Conservation (phyloP, 2,888 invertebrate genomes). For the Zelleria hepariella region DNA sequence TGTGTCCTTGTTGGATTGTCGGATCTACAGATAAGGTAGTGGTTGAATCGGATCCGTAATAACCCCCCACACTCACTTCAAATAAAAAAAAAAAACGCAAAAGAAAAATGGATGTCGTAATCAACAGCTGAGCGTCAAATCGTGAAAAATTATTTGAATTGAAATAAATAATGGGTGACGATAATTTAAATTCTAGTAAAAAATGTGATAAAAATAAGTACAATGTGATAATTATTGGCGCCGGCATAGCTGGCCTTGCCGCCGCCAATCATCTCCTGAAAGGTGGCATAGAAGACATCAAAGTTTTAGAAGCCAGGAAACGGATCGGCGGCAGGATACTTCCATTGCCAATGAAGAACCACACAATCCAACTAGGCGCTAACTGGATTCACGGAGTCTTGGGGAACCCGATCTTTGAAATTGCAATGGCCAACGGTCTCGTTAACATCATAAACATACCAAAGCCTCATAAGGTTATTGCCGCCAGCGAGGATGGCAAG, state of each 20-base stretch:
- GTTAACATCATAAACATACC: constrained; percentile 89
- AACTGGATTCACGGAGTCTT: constrained; percentile 95
- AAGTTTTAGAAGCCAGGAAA: constrained; percentile 84
- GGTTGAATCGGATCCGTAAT: too few relatives aligned
- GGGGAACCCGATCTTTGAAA: constrained; percentile 90
- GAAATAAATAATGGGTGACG: constrained; percentile 60
- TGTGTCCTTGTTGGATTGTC: too few relatives aligned
- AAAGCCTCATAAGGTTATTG: constrained; percentile 90
- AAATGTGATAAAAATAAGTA: constrained; percentile 66
- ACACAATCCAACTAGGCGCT: constrained; percentile 88
- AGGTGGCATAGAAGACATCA: constrained; percentile 84
- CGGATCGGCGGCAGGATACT: constrained; percentile 87
- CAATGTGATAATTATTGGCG: constrained; percentile 87
- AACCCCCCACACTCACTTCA: not conserved
- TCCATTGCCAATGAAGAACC: constrained; percentile 76
- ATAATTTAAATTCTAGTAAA: constrained; percentile 64
- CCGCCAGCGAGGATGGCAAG: constrained; percentile 89
- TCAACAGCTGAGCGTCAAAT: constrained; percentile 53
- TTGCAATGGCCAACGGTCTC: constrained; percentile 86
- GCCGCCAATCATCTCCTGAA: constrained; percentile 87
- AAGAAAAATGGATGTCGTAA: constrained; percentile 13
- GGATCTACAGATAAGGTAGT: too few relatives aligned
- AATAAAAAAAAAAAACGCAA: not conserved
- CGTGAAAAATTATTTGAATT: constrained; percentile 20
- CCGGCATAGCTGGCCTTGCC: constrained; percentile 87